Conservation (phyloP, 1,140 invertebrate genomes). For the Dinothrombium tinctorium region DNA sequence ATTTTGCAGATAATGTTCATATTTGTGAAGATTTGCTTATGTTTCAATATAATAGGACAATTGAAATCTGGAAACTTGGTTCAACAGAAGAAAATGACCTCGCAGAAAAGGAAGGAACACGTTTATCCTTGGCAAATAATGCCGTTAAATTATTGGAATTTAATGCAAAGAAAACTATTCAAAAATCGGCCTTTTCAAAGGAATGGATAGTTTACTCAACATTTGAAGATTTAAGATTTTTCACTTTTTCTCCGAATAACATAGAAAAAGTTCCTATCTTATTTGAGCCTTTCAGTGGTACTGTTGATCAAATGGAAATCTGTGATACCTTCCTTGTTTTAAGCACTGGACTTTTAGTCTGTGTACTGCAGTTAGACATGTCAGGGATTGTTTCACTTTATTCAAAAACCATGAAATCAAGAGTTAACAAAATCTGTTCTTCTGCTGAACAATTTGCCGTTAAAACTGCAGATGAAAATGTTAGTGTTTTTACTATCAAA, state of each 20-base stretch:
- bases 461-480: background rate
- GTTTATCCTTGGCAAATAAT: background rate
- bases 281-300: background rate
- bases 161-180: background rate
- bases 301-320: background rate
- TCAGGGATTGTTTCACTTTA: background rate
- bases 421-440: background rate
- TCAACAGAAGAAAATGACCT: background rate
- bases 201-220: background rate
- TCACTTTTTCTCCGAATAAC: background rate
- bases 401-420: background rate
- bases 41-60: constrained; percentile 10
- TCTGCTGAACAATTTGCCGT: background rate
- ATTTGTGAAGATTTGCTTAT: constrained; percentile 6
- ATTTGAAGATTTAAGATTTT: background rate
- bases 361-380: background rate
- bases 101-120: background rate
- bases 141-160: background rate
- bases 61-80: constrained; percentile 14
- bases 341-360: background rate
- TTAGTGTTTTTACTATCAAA: background rate
- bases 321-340: background rate
- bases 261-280: background rate
- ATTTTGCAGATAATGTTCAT: constrained; percentile 5
- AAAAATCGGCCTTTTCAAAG: background rate